Evolutionary conservation across 2,888 invertebrate genomes (phyloP), one percentile per base, ranked within the genome.

Genomic region (Fragum sueziense): DNA sequence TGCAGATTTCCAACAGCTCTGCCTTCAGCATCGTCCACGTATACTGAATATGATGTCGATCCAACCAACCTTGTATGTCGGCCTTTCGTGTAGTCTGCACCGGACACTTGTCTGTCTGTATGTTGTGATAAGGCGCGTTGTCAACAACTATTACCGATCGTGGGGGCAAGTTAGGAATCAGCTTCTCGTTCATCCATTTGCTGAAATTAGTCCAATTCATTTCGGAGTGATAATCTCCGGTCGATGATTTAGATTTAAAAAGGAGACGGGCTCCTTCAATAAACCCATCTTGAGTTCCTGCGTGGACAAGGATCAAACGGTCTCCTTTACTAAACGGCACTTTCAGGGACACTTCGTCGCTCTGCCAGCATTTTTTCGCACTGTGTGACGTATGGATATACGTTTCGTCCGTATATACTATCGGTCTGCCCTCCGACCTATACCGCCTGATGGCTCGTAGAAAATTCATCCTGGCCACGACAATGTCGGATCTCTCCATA

Each of bases 221-320:
- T n/a, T 80, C 74, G 31, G 33, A 17, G 31, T 76, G 80, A 27
- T 77, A 80, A 41, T 76, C 80, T 14, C 76, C 69, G 14, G 73
- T 69, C 22, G 57, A 33, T 1, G 70, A 70, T 2, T 70, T 47
- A 3, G 80, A 72, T 41, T 80, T 70, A 17, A 68, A 80, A 2
- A 73, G 4, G 0, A 76, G 25, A 3, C 31, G 11, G 2, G 72
- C 69, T 0, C 68, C 76, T 9, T 34, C 9, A n/a, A 72, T 25
- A 22, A 72, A 72, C 4, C 79, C 61, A 7, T 11, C 11, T n/a
- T 20, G 14, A 17, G 57, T 22, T 9, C 79, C 71, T 3, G 74
- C 75, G 29, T 79, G 79, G 17, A 79, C 70, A 54, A 70, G 29
- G 9, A 79, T 74, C 17, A n/a, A 22, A 0, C 65, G 65, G 31